Base-by-base conservation (phyloP, 2,113 vertebrate species). In the Laticauda colubrina region DNA sequence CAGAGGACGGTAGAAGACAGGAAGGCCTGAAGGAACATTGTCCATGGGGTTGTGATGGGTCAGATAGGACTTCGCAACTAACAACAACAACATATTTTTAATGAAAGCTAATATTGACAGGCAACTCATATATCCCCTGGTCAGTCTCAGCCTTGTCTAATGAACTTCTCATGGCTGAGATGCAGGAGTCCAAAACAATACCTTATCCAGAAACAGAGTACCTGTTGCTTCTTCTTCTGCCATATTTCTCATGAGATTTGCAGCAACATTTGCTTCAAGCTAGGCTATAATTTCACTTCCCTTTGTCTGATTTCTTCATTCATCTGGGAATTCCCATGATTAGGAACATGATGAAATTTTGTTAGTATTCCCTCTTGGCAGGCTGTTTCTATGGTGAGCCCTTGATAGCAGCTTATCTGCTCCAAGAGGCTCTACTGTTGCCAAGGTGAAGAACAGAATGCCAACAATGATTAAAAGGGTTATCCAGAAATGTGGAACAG, bases 291-390 rank as follows among this genome's bases (percentile, higher is more conserved):
- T 87, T 90, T 89, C n/a, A 21, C 45, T 59, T 89, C 92, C 89
- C 14, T 86, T 57, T 85, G 54, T 51, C 88, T 90, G 56, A 45
- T 81, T 89, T 90, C 51, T 75, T 53, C 29, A 86, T 61, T n/a
- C 92, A 69, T 86, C 89, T 93, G 89, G 92, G 89, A 87, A 87
- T 90, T 90, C 56, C 89, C 75, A 64, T 86, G n/a, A 69, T 93
- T 90, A 93, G 39, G 23, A 15, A 53, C 2, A 9, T 61, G 56
- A 90, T 93, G 92, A 93, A 61, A 64, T 87, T 54, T 59, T 81
- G 51, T 90, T 43, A 64, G 56, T 54, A 64, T 61, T 90, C 89
- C 48, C 89, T 4, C 21, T 64, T 3, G n/a, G 45, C 29, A 90
- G 75, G 88, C 55, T 54, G 21, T 43, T 87, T 43, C 75, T 26